Evolutionary conservation across 2,113 vertebrate species (phyloP).

Genomic region (Oryzias curvinotus): DNA sequence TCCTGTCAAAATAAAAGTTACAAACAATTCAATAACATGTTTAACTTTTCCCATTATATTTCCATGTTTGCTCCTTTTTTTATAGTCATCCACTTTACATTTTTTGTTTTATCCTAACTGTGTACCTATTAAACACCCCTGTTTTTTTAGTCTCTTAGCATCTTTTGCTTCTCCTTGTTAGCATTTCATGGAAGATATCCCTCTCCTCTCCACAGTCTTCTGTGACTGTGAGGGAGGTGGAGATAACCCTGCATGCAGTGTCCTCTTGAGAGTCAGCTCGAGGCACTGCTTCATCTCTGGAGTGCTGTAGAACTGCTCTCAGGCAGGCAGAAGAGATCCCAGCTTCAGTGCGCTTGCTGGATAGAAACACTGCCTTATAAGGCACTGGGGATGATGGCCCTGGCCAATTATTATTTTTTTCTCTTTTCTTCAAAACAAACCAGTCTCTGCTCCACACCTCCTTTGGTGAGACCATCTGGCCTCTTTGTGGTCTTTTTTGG

Average conservation of each 20-base stretch:
- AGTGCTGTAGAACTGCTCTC: constrained; percentile 52
- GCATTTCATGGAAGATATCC: neutral
- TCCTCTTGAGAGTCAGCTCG: constrained; percentile 28
- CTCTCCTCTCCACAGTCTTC: too few relatives aligned
- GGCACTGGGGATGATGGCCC: constrained; percentile 77
- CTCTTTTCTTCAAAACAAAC: constrained; percentile 62
- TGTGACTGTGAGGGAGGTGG: constrained; percentile 3
- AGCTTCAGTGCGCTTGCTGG: constrained; percentile 59
- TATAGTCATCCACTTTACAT: too few relatives aligned
- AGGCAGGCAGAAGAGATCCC: constrained; percentile 55
- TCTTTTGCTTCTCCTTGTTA: neutral
- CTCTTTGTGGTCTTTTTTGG: constrained; percentile 42
- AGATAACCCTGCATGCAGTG: constrained; percentile 26
- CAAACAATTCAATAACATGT: too few relatives aligned
- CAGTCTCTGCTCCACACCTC: constrained; percentile 66
- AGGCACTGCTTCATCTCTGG: constrained; percentile 47
- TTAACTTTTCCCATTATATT: too few relatives aligned
- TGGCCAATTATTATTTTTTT: constrained; percentile 55
- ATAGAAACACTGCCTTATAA: constrained; percentile 83
- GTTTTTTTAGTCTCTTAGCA: neutral
- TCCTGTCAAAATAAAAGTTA: neutral
- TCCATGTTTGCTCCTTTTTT: too few relatives aligned
- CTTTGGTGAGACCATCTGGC: constrained; percentile 52
- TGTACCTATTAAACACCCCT: too few relatives aligned
- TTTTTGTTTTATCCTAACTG: too few relatives aligned